phyloP scores from a whole-genome alignment of 2,113 vertebrate genomes.

The Theristicus caerulescens region DNA sequence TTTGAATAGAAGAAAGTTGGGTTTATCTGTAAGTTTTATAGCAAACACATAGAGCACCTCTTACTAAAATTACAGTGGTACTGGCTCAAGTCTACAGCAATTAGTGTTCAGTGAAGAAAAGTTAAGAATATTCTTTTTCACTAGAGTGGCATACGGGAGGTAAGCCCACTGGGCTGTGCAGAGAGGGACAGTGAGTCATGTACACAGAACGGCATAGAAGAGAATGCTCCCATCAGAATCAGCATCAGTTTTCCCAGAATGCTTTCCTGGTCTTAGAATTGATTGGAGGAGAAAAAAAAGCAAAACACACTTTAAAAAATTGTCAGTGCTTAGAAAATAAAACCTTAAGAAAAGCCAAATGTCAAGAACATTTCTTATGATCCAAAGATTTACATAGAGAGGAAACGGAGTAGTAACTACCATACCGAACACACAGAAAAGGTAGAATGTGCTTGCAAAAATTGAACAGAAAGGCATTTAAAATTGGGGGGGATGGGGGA shows the following conservation, averaged over 20 bases:
- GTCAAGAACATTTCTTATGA: not conserved
- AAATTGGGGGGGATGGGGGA: not conserved
- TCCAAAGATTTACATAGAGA: not conserved
- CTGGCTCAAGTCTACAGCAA: not conserved
- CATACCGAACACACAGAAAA: not conserved
- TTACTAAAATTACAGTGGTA: not conserved
- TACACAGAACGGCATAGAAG: not conserved
- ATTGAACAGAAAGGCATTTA: not conserved
- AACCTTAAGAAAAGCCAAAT: not conserved
- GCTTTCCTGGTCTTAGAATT: not conserved
- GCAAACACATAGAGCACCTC: not conserved
- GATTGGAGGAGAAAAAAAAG: not conserved
- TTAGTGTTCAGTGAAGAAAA: not conserved
- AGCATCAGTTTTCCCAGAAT: not conserved
- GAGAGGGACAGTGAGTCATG: not conserved
- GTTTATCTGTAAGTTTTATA: not conserved
- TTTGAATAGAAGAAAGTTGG: not conserved
- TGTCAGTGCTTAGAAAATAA: not conserved
- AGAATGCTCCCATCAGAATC: not conserved
- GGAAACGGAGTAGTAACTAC: not conserved
- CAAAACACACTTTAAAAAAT: not conserved
- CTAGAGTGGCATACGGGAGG: rapidly evolving
- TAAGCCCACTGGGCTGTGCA: not conserved
- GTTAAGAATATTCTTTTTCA: not conserved
- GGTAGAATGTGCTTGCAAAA: not conserved